Evolutionary conservation across 2,888 invertebrate genomes (phyloP), one percentile per base, ranked within the genome.

Genomic region (Notodonta dromedarius): DNA sequence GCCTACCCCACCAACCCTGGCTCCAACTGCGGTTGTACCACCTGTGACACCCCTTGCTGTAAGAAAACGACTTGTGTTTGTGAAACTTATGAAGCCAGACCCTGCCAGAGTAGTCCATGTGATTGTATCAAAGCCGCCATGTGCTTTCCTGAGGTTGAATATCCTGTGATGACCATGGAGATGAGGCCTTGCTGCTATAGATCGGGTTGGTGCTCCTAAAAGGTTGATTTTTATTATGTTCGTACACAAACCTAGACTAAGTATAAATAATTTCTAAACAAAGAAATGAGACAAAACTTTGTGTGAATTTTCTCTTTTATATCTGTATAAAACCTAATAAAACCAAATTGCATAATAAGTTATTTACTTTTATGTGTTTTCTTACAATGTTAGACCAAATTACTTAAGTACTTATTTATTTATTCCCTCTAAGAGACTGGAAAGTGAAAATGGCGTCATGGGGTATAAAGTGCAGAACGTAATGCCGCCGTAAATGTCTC

Each of bases 61-160:
- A 54, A 44, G n/a, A 54, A 54, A n/a, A 39, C 53, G 14, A 55
- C 55, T 12, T 13, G 11, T 40, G 40, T 39, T 14, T 55, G 40
- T 16, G 14, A n/a, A 40, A 55, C 40, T 0, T 55, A 16, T 16
- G 55, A 40, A 3, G 9, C 55, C n/a, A n/a, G 0, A 9, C 55
- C 55, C 0, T 55, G 55, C 55, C 40, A 65, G 7, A 64, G 66
- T 50, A 62, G 39, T 7, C 69, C 67, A 50, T 66, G 55, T 1
- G 55, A 57, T 12, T 14, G 60, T 0, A 12, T n/a, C 0, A 60
- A 77, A 40, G 64, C 77, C 0, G 73, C 74, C 0, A 67, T 86
- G 2, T 85, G 86, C 61, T 91, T 84, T 67, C 89, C 90, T 0
- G 88, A 89, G 63, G 89, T 89, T 0, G 80, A 80, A 12, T 90